Evolutionary conservation across 2,113 vertebrate genomes (phyloP).

Genomic region (Eupsittula cactorum): DNA sequence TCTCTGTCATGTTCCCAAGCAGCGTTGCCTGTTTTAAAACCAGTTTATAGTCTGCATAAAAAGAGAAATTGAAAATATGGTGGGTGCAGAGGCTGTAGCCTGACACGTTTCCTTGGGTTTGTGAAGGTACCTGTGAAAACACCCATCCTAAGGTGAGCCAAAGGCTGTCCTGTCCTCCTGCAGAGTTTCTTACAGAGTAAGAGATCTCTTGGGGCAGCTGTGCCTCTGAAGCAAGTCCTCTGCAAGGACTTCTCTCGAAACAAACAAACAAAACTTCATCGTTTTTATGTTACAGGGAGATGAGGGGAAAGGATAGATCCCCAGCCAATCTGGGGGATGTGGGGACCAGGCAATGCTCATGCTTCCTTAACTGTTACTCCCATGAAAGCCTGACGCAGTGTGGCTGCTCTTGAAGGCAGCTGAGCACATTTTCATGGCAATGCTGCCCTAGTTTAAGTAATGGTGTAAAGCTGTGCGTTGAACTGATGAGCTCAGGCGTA

Average conservation of each 20-base stretch:
- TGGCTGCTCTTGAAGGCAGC: neutral
- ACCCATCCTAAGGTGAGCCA: neutral
- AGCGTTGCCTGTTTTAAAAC: neutral
- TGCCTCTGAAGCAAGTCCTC: neutral
- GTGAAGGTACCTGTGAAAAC: neutral
- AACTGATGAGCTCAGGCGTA: neutral
- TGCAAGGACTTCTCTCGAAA: neutral
- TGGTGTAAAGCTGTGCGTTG: neutral
- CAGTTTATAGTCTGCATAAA: neutral
- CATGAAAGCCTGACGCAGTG: neutral
- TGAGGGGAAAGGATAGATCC: neutral
- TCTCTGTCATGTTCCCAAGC: neutral
- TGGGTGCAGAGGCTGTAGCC: neutral
- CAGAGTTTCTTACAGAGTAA: neutral
- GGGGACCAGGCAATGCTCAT: rapidly evolving
- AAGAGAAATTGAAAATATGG: neutral
- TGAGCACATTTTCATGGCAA: neutral
- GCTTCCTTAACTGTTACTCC: neutral
- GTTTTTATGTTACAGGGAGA: neutral
- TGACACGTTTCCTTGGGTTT: neutral
- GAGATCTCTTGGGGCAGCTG: neutral
- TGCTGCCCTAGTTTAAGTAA: neutral
- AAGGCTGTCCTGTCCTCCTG: neutral
- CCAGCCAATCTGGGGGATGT: neutral
- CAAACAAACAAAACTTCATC: neutral